Percentiles rank a stretch among this genome's conserved stretches.
Conservation (phyloP, 2,888 invertebrate genomes). For the Acleris sparsana region DNA sequence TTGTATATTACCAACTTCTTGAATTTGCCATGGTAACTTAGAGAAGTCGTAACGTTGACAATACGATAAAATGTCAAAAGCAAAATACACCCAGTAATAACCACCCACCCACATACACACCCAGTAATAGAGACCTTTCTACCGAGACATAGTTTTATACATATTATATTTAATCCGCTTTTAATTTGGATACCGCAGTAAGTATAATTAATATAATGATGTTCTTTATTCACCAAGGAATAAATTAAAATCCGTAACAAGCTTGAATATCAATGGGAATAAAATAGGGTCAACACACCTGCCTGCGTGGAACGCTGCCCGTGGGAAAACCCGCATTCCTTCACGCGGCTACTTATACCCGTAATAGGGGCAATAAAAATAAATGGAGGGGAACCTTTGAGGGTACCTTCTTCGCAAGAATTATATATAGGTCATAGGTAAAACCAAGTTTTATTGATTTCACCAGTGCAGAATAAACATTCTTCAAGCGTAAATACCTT, state of each 20-base stretch:
- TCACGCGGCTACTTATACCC: constrained; percentile 45
- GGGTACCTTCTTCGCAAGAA: constrained; percentile 43
- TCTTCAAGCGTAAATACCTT: constrained; percentile 20
- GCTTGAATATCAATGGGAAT: constrained; percentile 30
- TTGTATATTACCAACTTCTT: no score
- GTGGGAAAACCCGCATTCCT: constrained; percentile 48
- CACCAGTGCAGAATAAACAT: constrained; percentile 21
- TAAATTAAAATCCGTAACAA: constrained; percentile 8
- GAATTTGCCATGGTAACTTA: no score
- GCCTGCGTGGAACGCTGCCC: constrained; percentile 53
- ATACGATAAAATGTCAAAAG: no score
- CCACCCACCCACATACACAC: no score
- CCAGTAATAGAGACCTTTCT: no score
- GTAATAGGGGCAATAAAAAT: constrained; percentile 50
- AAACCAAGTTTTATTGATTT: constrained; percentile 31
- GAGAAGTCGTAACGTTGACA: no score
- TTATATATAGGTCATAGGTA: constrained; percentile 49
- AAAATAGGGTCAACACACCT: constrained; percentile 48
- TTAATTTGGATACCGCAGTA: no score
- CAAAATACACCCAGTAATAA: no score
- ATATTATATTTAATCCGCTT: no score
- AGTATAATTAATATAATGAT: background rate
- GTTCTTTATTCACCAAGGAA: background rate
- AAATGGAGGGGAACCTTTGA: constrained; percentile 47
- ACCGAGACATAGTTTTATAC: no score